Evolutionary conservation across 2,888 invertebrate genomes (phyloP), one percentile per base, ranked within the genome.

Genomic region (Platerodrilus igneus): DNA sequence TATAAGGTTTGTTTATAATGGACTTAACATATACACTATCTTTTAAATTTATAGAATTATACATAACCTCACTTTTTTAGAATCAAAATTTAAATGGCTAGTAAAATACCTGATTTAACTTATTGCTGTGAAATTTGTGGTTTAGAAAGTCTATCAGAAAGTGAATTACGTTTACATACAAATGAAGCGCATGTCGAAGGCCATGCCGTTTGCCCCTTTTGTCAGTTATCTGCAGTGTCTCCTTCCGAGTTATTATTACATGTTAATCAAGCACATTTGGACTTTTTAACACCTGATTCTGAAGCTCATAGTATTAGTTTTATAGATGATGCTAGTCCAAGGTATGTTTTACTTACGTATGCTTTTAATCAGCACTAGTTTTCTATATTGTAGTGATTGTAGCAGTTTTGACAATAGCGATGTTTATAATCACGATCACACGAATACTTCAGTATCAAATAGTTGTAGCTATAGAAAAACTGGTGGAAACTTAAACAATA

Each of bases 61-160:
- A 22, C 16, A 23, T 25, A 40, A 33, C 25, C 2, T 9, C 8
- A n/a, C 18, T 13, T 16, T 14, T 37, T 37, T 20, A 19, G n/a
- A 28, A 19, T 30, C 16, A n/a, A 23, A 40, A 41, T 20, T 20
- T 38, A 31, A 58, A 71, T 71, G 70, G 71, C 76, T 45, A 73
- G 72, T 58, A 76, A 76, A 63, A 63, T 71, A 56, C 73, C 75
- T 38, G 76, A 76, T 58, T 66, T 75, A 55, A 73, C 67, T 57
- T 77, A 80, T 64, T 78, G 82, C 36, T 90, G 89, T 68, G 86
- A 89, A 68, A 84, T 89, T 47, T 90, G 90, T 65, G 88, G 88
- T n/a, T 77, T 83, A 48, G 86, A 86, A 55, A 85, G 85, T 11
- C 73, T 89, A 44, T 80, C 79, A 41, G 86, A 86, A 62, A 85